phyloP scores from a whole-genome alignment of 2,797 vertebrate genomes.

The Stomatorhinus walkeri region DNA sequence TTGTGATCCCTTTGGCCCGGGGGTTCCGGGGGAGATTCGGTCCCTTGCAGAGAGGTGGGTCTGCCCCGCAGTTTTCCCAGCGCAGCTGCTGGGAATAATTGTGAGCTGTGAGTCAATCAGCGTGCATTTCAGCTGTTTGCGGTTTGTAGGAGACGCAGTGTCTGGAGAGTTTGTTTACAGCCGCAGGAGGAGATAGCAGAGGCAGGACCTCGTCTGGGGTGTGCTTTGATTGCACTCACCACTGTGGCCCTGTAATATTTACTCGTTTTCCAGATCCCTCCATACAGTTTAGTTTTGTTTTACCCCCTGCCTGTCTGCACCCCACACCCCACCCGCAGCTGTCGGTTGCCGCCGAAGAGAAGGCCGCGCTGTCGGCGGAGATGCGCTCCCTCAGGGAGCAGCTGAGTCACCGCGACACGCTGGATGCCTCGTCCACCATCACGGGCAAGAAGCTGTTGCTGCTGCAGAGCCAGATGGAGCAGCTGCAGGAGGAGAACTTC shows the following conservation, averaged over 20 bases:
- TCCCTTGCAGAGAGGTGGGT: not conserved
- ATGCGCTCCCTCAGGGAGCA: conserved; percentile 62
- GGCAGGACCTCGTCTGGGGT: not conserved
- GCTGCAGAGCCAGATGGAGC: conserved; percentile 83
- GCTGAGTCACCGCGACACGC: conserved; percentile 51
- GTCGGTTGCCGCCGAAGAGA: conserved; percentile 70
- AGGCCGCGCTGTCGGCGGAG: conserved; percentile 62
- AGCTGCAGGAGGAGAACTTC: conserved; percentile 89
- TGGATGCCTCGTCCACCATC: conserved; percentile 54
- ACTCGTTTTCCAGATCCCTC: not conserved
- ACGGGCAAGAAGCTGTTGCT: conserved; percentile 77
- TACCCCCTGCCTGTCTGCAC: not conserved
- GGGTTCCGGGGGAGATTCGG: not conserved
- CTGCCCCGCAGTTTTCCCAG: not conserved
- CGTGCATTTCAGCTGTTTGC: not conserved
- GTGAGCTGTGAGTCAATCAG: not conserved
- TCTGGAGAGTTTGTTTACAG: not conserved
- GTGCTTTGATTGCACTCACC: not conserved
- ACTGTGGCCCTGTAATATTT: not conserved
- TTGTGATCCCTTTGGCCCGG: not conserved
- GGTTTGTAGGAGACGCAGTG: not conserved
- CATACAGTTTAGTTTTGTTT: not conserved
- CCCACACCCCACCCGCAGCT: conserved; percentile 49
- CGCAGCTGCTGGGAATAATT: not conserved
- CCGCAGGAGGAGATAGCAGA: not conserved